Evolutionary conservation across 2,113 vertebrate genomes (phyloP).

Genomic region (Myotis brandtii): DNA sequence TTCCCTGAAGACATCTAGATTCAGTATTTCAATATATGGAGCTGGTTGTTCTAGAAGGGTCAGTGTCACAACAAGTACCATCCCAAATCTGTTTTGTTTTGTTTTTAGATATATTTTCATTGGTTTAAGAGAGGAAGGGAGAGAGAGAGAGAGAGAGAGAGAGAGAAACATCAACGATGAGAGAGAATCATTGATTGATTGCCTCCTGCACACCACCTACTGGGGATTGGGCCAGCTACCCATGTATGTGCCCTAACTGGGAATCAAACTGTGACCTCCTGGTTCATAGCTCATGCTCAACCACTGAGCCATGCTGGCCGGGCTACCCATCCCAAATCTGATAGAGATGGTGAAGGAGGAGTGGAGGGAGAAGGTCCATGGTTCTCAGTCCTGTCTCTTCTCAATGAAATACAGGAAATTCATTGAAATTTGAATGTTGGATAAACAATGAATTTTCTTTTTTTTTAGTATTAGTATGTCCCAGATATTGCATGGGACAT

Average conservation of each 20-base stretch:
- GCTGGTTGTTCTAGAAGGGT: background rate
- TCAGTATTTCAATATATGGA: background rate
- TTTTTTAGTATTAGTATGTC: background rate
- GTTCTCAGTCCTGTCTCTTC: background rate
- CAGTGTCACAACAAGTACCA: background rate
- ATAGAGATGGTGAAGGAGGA: background rate
- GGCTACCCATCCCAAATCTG: background rate
- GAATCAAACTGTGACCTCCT: too few species aligned
- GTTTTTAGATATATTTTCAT: too few species aligned
- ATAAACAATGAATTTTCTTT: background rate
- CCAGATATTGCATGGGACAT: background rate
- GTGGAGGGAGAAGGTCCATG: background rate
- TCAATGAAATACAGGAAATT: background rate
- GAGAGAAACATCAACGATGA: too few species aligned
- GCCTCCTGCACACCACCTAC: too few species aligned
- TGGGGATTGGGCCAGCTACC: too few species aligned
- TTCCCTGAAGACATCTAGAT: background rate
- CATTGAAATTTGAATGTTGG: constrained; percentile 7
- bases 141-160: too few species aligned
- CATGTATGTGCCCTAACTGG: too few species aligned
- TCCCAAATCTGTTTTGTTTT: background rate
- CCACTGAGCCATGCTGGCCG: accelerated
- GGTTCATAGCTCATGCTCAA: too few species aligned
- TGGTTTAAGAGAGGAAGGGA: too few species aligned
- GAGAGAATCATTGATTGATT: too few species aligned